Percentiles rank a stretch among this genome's conserved stretches.
Evolutionary conservation across 2,797 vertebrate species (phyloP).

Genomic region (Meda fulgida): DNA sequence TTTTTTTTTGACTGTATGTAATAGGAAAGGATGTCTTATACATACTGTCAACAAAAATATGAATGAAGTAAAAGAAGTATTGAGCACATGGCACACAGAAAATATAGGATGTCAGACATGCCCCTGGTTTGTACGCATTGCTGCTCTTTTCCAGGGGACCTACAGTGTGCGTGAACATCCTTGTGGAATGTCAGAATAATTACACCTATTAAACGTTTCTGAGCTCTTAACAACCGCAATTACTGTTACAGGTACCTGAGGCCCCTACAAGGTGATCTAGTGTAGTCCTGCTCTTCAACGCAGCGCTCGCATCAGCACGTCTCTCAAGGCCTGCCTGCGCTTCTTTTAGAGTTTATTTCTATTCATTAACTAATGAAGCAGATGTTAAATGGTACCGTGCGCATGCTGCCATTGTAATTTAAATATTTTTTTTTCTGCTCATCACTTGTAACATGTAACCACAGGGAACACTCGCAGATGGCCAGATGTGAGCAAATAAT

Average conservation of each 20-base stretch:
- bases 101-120: conserved; percentile 10
- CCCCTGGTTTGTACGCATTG: not conserved
- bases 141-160: conserved; percentile 30
- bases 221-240: conserved; percentile 40
- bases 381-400: not conserved
- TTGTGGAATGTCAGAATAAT: conserved; percentile 53
- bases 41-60: not conserved
- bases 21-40: not conserved
- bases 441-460: not conserved
- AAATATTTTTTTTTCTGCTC: not conserved
- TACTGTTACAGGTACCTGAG: conserved; percentile 47
- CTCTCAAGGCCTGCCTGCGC: not conserved
- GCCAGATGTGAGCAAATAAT: not conserved
- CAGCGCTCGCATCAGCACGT: not conserved
- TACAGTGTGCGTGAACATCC: conserved; percentile 19
- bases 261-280: conserved; percentile 32
- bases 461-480: not conserved
- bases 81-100: not conserved
- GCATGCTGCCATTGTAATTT: not conserved
- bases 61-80: not conserved
- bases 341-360: not conserved
- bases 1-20: not conserved
- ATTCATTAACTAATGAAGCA: conserved; percentile 21
- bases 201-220: conserved; percentile 48
- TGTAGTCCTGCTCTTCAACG: not conserved